A percentile compares a stretch with the other conserved stretches of the same genome.
Conservation (phyloP, 1,140 invertebrate genomes). For the Drosophila equinoxialis region DNA sequence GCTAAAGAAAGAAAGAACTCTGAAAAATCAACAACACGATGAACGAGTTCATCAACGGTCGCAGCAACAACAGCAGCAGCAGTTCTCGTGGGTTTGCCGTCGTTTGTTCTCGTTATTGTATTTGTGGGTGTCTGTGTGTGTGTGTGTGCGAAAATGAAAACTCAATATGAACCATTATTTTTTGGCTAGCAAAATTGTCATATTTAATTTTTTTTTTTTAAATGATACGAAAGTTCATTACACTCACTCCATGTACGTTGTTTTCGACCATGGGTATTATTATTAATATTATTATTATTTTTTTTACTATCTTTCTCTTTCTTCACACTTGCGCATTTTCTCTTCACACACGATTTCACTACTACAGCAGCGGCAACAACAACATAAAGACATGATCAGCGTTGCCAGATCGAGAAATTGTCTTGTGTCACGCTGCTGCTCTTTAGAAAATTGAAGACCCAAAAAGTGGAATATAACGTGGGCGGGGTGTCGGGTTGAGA, state of each 20-base stretch:
- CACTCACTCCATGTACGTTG: slow-evolving; percentile 39
- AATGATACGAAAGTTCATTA: slow-evolving; percentile 50
- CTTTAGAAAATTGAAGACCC: slow-evolving; percentile 44
- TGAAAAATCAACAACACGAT: slow-evolving; percentile 47
- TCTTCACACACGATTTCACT: slow-evolving; percentile 68
- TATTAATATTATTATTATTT: slow-evolving; percentile 38
- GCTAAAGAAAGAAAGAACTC: slow-evolving; percentile 29
- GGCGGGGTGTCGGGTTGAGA: slow-evolving; percentile 10
- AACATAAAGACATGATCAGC: slow-evolving; percentile 27
- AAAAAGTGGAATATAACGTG: slow-evolving; percentile 3
- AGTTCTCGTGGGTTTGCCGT: slow-evolving; percentile 37
- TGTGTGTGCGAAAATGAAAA: slow-evolving; percentile 32
- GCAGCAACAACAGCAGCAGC: slow-evolving; percentile 3
- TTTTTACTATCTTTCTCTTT: slow-evolving; percentile 43
- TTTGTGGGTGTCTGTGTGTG: slow-evolving; percentile 24
- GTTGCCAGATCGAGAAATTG: slow-evolving; percentile 57
- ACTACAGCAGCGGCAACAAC: slow-evolving; percentile 44
- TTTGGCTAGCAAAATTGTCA: slow-evolving; percentile 25
- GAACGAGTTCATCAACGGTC: slow-evolving; percentile 70
- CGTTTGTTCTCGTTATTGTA: slow-evolving; percentile 58
- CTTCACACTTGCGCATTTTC: slow-evolving; percentile 48
- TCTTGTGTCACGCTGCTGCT: slow-evolving; percentile 49
- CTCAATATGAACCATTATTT: slow-evolving; percentile 36
- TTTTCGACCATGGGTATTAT: slow-evolving; percentile 48
- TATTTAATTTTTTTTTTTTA: slow-evolving; percentile 7